These are phyloP conservation scores for Aramus guarauna DNA, from an alignment of 2,113 vertebrate species.

Conservation along the genomic window DNA sequence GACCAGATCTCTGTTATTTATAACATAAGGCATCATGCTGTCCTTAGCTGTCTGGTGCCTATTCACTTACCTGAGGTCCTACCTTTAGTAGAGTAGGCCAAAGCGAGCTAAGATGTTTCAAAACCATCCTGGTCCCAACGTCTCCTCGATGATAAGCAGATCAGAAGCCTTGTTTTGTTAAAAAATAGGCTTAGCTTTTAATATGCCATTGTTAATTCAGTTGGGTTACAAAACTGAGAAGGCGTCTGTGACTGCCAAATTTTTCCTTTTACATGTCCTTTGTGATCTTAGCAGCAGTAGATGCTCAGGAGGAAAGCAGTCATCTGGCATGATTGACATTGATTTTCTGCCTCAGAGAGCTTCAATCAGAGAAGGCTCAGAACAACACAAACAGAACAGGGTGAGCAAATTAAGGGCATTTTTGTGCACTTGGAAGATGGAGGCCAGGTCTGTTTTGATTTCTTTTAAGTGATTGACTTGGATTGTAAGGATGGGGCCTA, in stretches of 20 bases:
- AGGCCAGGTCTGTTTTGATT: neutral
- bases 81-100: neutral
- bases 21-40: neutral
- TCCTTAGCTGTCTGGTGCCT: neutral
- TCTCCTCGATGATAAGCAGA: neutral
- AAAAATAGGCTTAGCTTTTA: neutral
- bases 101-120: neutral
- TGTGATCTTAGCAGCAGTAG: neutral
- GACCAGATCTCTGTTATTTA: neutral
- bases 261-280: neutral
- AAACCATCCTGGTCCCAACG: neutral
- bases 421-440: neutral
- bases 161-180: neutral
- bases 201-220: neutral
- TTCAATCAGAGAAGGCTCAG: neutral
- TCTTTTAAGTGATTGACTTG: neutral
- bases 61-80: neutral
- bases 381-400: neutral
- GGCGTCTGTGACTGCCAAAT: fast-evolving
- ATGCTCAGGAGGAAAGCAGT: constrained; percentile 10
- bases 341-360: constrained; percentile 25
- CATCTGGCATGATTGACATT: constrained; percentile 1
- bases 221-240: neutral
- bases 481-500: neutral
- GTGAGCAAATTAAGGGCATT: neutral